Base-by-base conservation (phyloP, 2,113 vertebrate species). In the Colinus virginianus region DNA sequence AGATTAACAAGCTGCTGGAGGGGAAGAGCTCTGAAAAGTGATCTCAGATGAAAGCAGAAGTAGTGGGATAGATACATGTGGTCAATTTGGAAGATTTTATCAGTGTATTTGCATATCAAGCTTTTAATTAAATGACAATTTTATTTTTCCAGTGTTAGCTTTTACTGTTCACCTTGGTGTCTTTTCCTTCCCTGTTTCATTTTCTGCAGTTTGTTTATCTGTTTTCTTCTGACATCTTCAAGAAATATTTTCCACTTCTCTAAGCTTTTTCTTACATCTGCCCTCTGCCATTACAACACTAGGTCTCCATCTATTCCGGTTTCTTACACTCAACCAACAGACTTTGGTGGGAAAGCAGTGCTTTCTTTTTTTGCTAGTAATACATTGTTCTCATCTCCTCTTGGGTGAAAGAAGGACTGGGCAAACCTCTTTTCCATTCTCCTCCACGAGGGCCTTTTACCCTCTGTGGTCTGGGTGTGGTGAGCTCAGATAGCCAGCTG, bases 401-500 rank as follows among this genome's bases (percentile, higher is more conserved):
- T 91, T 94, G 90, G 48, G 59, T 74, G 45, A 61, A 77, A 90
- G 64, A 76, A 40, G 46, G 64, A 74, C 40, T 40, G 61, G 61
- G 76, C 42, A 95, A 87, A 92, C 72, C 15, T 71, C 78, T 91
- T 93, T 95, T 87, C 64, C 53, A 71, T 93, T 79, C 75, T 77
- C 6, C 64, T 91, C 72, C 61, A 56, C 11, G 62, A 88, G 55
- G 17, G 72, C 64, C 61, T 90, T 91, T 86, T 94, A 71, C 78
- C 61, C 84, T 94, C 26, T 93, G 81, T 94, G 71, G 68, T 95
- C 88, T 80, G 90, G 93, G 92, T 86, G 92, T 96, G 93, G 91
- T 83, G 72, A 90, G 91, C 87, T 77, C 85, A 83, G 94, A 94
- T 96, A 96, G 87, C 87, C 87, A 26, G 76, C 91, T 96, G 93